Evolutionary conservation across 2,797 vertebrate genomes (phyloP), one percentile per base, ranked within the genome.

Genomic region (Euthynnus affinis): DNA sequence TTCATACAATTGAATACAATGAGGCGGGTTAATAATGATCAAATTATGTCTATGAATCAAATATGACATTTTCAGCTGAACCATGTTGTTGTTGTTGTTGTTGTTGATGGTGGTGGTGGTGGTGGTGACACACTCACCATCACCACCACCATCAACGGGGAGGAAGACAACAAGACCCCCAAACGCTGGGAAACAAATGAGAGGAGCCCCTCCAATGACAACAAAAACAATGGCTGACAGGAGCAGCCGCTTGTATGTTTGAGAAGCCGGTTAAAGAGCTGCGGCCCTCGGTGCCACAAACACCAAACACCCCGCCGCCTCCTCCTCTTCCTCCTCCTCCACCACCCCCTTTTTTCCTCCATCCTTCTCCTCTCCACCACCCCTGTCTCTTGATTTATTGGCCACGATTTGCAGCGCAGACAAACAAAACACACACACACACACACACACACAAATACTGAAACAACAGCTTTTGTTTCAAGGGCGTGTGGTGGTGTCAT

Each of bases 151-250:
- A 51, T 65, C 69, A 57, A 6, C 7, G 60, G 51, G 42, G 15
- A 49, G 46, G n/a, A 2, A 63, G 34, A 70, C 27, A 57, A 57
- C 67, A 10, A 32, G 32, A 76, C 63, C 70, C n/a, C n/a, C n/a
- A n/a, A n/a, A n/a, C n/a, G n/a, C n/a, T 3, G 57, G 42, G 65
- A 62, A 82, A 83, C 74, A 80, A 85, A 65, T 10, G 67, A 59
- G 74, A 85, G 57, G n/a, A n/a, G n/a, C n/a, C 61, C 70, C 86
- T 68, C 80, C 89, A 85, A 90, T 94, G 93, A 93, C 93, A 94
- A 94, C 93, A 94, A 94, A 91, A 93, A 92, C 93, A 94, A 93
- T 91, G 91, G 93, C 92, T 83, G 93, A 88, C 93, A 85, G 81
- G 29, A 71, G 82, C 84, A 74, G 84, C 66, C 80, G 68, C 20